phyloP scores from a whole-genome alignment of 2,888 invertebrate species.

The Dryobotodes eremita region DNA sequence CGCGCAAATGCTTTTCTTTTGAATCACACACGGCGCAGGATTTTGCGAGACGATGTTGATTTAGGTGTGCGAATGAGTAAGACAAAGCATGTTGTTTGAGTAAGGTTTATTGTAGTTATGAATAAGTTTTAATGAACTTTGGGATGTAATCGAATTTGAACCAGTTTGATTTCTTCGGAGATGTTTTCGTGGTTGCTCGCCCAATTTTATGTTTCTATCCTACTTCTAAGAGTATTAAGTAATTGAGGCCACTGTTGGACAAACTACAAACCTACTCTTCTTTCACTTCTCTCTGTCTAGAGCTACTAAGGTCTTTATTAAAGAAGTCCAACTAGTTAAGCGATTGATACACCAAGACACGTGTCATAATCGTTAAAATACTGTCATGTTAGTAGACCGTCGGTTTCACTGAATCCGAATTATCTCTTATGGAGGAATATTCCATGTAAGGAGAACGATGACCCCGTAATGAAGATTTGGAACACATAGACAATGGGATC shows the following conservation, averaged over 20 bases:
- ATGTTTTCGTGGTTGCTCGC: background rate
- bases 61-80: slow-evolving; percentile 45
- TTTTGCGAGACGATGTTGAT: slow-evolving; percentile 48
- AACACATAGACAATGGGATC: slow-evolving; percentile 60
- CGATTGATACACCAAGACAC: slow-evolving; percentile 27
- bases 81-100: slow-evolving; percentile 38
- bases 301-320: background rate
- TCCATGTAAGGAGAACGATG: slow-evolving; percentile 63
- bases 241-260: background rate
- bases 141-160: background rate
- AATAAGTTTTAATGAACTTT: slow-evolving; percentile 18
- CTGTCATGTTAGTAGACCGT: slow-evolving; percentile 54
- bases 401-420: slow-evolving; percentile 59
- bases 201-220: background rate
- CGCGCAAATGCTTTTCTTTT: slow-evolving; percentile 80
- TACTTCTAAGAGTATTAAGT: background rate
- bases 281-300: background rate
- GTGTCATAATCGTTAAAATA: slow-evolving; percentile 20
- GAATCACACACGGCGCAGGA: slow-evolving; percentile 74
- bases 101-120: slow-evolving; percentile 7
- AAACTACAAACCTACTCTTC: background rate
- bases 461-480: slow-evolving; percentile 52
- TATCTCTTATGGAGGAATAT: slow-evolving; percentile 50
- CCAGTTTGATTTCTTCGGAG: background rate
- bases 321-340: background rate